These are phyloP conservation scores for Diorhabda elongata DNA, from an alignment of 1,140 invertebrate species.

Conservation along the genomic window DNA sequence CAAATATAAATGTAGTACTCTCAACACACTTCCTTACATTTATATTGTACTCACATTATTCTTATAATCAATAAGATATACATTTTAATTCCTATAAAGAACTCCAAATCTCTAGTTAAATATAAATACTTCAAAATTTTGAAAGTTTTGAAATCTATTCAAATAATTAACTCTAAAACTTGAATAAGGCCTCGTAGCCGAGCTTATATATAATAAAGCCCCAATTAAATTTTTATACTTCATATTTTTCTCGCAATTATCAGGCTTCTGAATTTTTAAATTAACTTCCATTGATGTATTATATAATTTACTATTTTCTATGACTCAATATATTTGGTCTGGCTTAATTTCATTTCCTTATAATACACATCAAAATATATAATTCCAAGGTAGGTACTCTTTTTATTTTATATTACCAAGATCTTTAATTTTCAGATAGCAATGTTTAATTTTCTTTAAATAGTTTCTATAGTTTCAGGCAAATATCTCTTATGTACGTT, in stretches of 20 bases:
- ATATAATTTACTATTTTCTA: conserved; percentile 6
- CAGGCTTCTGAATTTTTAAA: neutral
- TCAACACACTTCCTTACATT: too few species aligned
- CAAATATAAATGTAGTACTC: too few species aligned
- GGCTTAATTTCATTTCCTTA: conserved; percentile 4
- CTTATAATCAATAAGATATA: conserved; percentile 22
- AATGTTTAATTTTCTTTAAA: too few species aligned
- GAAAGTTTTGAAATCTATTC: conserved; percentile 44
- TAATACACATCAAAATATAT: neutral
- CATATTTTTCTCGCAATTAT: conserved; percentile 31
- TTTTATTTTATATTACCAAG: neutral
- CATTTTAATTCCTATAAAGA: conserved; percentile 23
- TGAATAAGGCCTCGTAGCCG: conserved; percentile 57
- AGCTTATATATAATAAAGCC: conserved; percentile 76
- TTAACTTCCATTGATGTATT: neutral
- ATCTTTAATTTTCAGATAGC: neutral
- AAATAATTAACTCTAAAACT: conserved; percentile 22
- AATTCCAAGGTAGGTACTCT: conserved; percentile 1
- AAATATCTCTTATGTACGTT: conserved; percentile 40
- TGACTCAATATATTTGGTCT: conserved; percentile 6
- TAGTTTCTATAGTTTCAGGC: conserved; percentile 31
- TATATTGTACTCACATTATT: conserved; percentile 30
- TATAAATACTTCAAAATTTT: conserved; percentile 41
- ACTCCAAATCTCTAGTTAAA: conserved; percentile 37
- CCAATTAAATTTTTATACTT: conserved; percentile 71